Evolutionary conservation across 1,140 invertebrate species (phyloP), one percentile per base, ranked within the genome.

Genomic region (Drosophila parvula): DNA sequence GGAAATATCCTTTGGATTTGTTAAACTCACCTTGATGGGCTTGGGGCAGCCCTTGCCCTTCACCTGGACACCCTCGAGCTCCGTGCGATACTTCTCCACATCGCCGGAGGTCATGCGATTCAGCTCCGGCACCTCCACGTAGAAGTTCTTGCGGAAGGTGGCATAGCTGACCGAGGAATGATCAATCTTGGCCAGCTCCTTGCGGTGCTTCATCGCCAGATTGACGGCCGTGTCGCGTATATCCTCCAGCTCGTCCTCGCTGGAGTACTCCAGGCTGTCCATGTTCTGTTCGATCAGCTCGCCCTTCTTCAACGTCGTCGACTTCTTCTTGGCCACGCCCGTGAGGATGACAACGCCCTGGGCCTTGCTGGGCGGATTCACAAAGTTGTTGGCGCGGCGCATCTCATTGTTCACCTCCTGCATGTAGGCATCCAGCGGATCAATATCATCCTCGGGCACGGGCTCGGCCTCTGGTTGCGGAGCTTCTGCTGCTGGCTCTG

Each of bases 371-470:
- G 82, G 59, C 32, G 85, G 93, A 38, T 75, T 88, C 4, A 92
- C 88, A 38, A 96, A 92, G 92, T 97, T 96, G 92, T 97, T 97
- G 2, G 98, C 96, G 92, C 98, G 97, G n/a, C 97, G 94, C 14
- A 98, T 97, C 94, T 99, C 97, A 93, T 95, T 93, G 78, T 93
- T 93, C 51, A 94, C 94, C 92, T 94, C 97, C 91, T 96, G 95
- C 98, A 99, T 99, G 90, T 97, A 99, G 8, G 98, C 98, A 95
- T 99, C 98, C 7, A 99, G 93, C 12, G 98, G 97, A 94, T 99
- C 98, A 50, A 98, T 95, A 92, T 99, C 98, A 71, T 98, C 94
- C 73, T 93, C 93, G 88, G 92, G 65, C 10, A 71, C 58, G 4
- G 27, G 28, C 5, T 61, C 53, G 1, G 41, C 48, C 16, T 73